Evolutionary conservation across 2,113 vertebrate species (phyloP), one percentile per base, ranked within the genome.

Genomic region (Epinephelus lanceolatus): DNA sequence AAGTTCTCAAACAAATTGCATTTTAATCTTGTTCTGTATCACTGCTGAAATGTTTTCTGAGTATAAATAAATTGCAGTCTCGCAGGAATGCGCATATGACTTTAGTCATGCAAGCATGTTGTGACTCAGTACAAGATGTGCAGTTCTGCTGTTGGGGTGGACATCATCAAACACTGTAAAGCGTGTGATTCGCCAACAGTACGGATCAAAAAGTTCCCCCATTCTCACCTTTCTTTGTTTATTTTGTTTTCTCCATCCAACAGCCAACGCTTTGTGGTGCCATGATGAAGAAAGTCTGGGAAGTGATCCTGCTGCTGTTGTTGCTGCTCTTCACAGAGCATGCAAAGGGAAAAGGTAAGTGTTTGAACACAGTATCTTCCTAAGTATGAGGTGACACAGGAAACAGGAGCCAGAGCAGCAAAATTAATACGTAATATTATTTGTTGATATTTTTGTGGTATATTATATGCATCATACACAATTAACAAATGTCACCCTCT

Each of bases 271-370:
- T 71, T 63, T 76, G 62, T 68, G 72, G 83, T 86, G 82, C 82
- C 85, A 92, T 8, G 82, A 94, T 94, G 94, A 89, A 60, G 66
- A 80, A 81, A 11, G n/a, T 40, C 6, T 0, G 59, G 18, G 86
- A 71, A 70, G 49, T 45, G 23, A 5, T 45, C 42, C 68, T 86
- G 51, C 68, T 91, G 76, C 19, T 91, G 65, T 57, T 86, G 55
- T 63, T 94, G 59, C 45, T 87, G 5, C n/a, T 80, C 30, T 75
- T 87, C 49, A 23, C 71, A 6, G 37, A 8, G 0, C 47, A 33
- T 13, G 45, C 83, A 59, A 75, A 74, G 6, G 82, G 74, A 80
- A 80, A 76, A n/a, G 45, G 93, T 95, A 82, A 92, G 92, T 92
- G 63, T 70, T 60, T 51, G 17, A 76, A 71, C 23, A 12, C 21